phyloP scores from a whole-genome alignment of 2,888 invertebrate species.

The Hirudinaria manillensis region DNA sequence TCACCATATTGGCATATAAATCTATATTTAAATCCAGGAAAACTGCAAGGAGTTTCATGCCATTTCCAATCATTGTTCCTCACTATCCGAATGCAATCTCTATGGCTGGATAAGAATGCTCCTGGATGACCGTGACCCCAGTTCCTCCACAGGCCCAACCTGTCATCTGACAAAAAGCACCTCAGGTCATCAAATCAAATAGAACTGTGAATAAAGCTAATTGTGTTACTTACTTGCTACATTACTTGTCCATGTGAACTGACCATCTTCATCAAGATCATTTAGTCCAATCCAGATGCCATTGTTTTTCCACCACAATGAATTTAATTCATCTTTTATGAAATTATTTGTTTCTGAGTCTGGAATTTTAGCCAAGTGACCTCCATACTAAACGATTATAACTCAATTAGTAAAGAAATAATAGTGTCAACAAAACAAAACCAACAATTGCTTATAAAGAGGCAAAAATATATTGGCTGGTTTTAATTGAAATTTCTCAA shows the following conservation, averaged over 20 bases:
- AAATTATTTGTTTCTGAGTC: constrained; percentile 42
- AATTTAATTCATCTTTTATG: constrained; percentile 36
- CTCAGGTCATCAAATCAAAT: neutral
- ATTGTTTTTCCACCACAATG: constrained; percentile 42
- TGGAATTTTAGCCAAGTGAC: constrained; percentile 43
- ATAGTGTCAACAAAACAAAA: neutral
- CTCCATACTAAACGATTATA: constrained; percentile 37
- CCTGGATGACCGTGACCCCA: constrained; percentile 41
- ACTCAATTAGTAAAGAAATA: neutral
- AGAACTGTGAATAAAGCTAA: neutral
- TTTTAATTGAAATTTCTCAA: neutral
- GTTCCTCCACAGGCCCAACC: neutral
- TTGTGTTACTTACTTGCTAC: constrained; percentile 7
- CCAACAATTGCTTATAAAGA: neutral
- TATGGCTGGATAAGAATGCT: constrained; percentile 30
- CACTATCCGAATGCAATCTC: constrained; percentile 40
- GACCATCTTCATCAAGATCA: constrained; percentile 42
- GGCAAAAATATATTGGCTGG: neutral
- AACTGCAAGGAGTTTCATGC: constrained; percentile 39
- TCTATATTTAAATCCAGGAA: constrained; percentile 37
- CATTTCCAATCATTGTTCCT: constrained; percentile 37
- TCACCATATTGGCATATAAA: constrained; percentile 38
- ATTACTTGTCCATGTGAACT: constrained; percentile 44
- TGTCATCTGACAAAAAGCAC: neutral
- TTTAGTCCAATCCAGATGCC: constrained; percentile 50